Conservation (phyloP, 2,113 vertebrate genomes). For the Thinocorus orbignyianus region DNA sequence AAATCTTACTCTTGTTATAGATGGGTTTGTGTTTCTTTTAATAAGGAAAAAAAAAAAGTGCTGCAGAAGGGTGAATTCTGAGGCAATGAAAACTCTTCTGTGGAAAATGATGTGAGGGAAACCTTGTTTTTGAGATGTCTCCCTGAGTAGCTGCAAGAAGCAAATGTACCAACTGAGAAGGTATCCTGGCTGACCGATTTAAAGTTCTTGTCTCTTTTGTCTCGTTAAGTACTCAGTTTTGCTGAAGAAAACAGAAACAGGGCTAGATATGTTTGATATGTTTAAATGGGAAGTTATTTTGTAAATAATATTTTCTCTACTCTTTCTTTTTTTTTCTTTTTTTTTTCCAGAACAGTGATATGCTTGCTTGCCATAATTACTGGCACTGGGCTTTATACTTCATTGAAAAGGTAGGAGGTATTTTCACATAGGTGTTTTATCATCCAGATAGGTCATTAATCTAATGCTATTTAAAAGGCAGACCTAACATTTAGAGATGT, state of each 20-base stretch:
- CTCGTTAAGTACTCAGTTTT: background rate
- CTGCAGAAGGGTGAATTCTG: background rate
- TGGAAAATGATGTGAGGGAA: background rate
- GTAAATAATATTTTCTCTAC: background rate
- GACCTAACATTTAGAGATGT: background rate
- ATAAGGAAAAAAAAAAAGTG: background rate
- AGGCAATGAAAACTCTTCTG: background rate
- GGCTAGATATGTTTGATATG: background rate
- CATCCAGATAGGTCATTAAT: background rate
- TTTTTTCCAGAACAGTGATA: slow-evolving; percentile 77
- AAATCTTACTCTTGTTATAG: background rate
- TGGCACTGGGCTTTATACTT: slow-evolving; percentile 96
- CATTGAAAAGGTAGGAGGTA: slow-evolving; percentile 89
- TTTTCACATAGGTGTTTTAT: background rate
- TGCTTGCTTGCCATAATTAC: slow-evolving; percentile 92
- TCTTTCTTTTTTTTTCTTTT: background rate
- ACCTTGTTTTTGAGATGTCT: background rate
- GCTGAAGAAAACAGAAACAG: background rate
- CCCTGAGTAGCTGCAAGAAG: background rate
- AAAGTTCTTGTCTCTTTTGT: background rate
- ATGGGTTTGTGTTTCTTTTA: background rate
- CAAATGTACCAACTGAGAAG: background rate
- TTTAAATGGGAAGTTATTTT: background rate
- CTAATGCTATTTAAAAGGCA: background rate
- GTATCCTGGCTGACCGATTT: background rate